Conservation (phyloP, 2,113 vertebrate species). For the Muscicapa adusta region DNA sequence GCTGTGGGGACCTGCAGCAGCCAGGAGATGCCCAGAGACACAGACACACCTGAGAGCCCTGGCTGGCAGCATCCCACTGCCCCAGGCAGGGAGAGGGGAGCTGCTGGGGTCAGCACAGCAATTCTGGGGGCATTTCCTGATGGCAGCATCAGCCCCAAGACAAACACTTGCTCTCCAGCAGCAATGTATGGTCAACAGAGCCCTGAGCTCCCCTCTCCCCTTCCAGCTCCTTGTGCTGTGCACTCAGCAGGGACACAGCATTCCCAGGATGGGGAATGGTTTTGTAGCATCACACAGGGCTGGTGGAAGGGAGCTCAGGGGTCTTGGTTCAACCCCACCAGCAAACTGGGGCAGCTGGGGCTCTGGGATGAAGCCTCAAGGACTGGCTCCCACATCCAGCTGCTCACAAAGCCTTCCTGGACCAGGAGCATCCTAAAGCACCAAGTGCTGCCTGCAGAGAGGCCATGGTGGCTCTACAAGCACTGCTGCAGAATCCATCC, state of each 20-base stretch:
- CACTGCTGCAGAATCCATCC: background rate
- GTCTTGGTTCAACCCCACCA: background rate
- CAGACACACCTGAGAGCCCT: accelerated
- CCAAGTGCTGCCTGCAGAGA: background rate
- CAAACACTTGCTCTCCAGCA: background rate
- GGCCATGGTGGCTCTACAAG: background rate
- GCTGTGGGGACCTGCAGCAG: background rate
- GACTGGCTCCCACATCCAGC: background rate
- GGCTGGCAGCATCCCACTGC: background rate
- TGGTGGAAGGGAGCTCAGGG: background rate
- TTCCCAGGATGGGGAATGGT: background rate
- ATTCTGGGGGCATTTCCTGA: background rate
- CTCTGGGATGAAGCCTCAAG: background rate
- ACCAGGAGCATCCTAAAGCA: background rate
- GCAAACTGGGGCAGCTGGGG: accelerated
- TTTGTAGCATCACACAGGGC: background rate
- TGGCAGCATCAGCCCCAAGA: background rate
- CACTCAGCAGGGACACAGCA: background rate
- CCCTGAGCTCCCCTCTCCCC: background rate
- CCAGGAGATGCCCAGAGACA: background rate
- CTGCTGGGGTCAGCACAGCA: background rate
- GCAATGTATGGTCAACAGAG: background rate
- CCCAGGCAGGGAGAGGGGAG: accelerated
- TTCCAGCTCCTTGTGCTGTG: background rate
- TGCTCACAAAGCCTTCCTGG: background rate